Evolutionary conservation across 1,140 invertebrate species (phyloP).

Genomic region (Hirudo medicinalis): DNA sequence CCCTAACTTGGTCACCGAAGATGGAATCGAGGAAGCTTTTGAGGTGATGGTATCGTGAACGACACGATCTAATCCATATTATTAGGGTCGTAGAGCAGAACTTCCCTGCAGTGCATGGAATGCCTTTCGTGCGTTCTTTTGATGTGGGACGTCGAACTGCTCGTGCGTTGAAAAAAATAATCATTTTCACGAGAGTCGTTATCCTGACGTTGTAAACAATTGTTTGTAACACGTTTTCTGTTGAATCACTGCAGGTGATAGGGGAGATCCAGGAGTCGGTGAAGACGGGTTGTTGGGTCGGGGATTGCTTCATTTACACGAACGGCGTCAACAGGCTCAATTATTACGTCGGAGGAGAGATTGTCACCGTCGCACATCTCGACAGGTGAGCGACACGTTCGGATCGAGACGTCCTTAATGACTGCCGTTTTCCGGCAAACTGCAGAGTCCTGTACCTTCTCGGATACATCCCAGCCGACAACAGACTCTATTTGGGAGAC

Average conservation of each 20-base stretch:
- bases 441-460: conserved; percentile 66
- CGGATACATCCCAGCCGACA: conserved; percentile 93
- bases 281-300: conserved; percentile 93
- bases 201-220: too few relatives aligned
- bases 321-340: conserved; percentile 92
- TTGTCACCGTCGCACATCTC: conserved; percentile 91
- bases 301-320: conserved; percentile 99
- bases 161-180: too few relatives aligned
- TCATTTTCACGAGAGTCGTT: too few relatives aligned
- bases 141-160: too few relatives aligned
- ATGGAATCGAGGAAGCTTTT: conserved; percentile 92
- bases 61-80: too few relatives aligned
- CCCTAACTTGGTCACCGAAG: conserved; percentile 65
- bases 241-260: conserved; percentile 48
- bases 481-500: conserved; percentile 87
- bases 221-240: background rate
- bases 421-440: conserved; percentile 15
- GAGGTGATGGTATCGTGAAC: conserved; percentile 50
- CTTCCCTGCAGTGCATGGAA: too few relatives aligned
- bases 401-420: too few relatives aligned
- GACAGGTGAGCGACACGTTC: conserved; percentile 51
- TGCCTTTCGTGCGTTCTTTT: too few relatives aligned
- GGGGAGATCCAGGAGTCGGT: conserved; percentile 81
- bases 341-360: conserved; percentile 97
- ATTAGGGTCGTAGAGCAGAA: background rate